These are phyloP conservation scores for Theonella swinhoei DNA, from an alignment of 37 sponge, comb jelly and placozoan genomes.

Conservation along the genomic window DNA sequence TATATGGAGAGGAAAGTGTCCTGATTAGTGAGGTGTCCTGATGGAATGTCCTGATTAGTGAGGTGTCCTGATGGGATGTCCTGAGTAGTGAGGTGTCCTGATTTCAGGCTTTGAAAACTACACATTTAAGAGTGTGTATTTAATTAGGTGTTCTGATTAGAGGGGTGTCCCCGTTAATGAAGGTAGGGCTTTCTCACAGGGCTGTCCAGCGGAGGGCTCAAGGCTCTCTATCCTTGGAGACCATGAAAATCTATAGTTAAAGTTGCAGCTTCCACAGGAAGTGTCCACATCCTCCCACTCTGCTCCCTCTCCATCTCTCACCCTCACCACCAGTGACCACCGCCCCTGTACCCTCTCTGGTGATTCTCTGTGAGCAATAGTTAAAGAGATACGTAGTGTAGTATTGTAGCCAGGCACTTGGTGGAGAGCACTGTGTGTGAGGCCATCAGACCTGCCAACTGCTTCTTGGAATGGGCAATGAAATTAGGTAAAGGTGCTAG, in stretches of 20 bases:
- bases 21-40: too few relatives aligned
- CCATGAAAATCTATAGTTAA: background rate
- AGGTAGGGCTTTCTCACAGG: background rate
- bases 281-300: background rate
- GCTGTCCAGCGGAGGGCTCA: background rate
- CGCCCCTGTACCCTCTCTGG: background rate
- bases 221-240: background rate
- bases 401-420: too few relatives aligned
- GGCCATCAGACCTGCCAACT: too few relatives aligned
- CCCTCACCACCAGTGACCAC: background rate
- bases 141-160: background rate
- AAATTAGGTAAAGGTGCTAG: too few relatives aligned
- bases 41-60: too few relatives aligned
- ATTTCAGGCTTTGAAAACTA: too few relatives aligned
- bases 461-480: too few relatives aligned
- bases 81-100: too few relatives aligned
- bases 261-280: background rate
- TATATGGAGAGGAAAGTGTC: too few relatives aligned
- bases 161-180: too few relatives aligned
- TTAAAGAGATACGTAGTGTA: too few relatives aligned
- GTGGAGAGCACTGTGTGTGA: background rate
- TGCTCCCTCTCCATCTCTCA: conserved; percentile 1
- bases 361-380: background rate
- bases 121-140: background rate
- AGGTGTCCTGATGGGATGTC: too few relatives aligned